phyloP scores from a whole-genome alignment of 1,140 invertebrate genomes.

The Planococcus citri region DNA sequence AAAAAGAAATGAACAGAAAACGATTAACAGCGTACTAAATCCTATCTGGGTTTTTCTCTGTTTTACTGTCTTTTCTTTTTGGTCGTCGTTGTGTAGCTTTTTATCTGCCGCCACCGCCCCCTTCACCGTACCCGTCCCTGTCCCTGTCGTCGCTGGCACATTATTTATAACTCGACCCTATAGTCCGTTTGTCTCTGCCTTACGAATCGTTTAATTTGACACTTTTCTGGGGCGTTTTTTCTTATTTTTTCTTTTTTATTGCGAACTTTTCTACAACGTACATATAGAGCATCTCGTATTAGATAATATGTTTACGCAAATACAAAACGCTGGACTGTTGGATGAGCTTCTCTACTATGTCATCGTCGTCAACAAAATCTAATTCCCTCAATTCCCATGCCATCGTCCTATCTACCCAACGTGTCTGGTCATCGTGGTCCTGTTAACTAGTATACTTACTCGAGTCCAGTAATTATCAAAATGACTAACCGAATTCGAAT shows the following conservation, averaged over 20 bases:
- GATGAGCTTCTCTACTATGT: no score
- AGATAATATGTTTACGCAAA: no score
- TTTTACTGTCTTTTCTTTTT: no score
- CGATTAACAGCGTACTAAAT: not conserved
- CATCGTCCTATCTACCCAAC: not conserved
- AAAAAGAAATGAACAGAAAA: conserved; percentile 8
- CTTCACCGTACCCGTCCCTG: no score
- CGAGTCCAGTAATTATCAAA: no score
- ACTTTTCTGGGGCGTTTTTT: not conserved
- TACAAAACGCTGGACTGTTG: no score
- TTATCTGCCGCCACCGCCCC: not conserved
- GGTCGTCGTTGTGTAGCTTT: no score
- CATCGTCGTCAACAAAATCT: no score
- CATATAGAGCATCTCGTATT: not conserved
- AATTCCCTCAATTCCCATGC: not conserved
- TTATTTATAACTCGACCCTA: not conserved
- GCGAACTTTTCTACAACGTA: not conserved
- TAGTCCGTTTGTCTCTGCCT: not conserved
- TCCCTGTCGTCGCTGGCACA: no score
- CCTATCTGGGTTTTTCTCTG: not conserved
- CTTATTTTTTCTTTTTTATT: not conserved
- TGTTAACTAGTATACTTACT: no score
- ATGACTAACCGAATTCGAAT: no score
- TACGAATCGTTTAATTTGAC: conserved; percentile 7
- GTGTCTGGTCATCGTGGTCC: no score